Evolutionary conservation across 2,113 vertebrate genomes (phyloP).

Genomic region (Acrocephalus arundinaceus): DNA sequence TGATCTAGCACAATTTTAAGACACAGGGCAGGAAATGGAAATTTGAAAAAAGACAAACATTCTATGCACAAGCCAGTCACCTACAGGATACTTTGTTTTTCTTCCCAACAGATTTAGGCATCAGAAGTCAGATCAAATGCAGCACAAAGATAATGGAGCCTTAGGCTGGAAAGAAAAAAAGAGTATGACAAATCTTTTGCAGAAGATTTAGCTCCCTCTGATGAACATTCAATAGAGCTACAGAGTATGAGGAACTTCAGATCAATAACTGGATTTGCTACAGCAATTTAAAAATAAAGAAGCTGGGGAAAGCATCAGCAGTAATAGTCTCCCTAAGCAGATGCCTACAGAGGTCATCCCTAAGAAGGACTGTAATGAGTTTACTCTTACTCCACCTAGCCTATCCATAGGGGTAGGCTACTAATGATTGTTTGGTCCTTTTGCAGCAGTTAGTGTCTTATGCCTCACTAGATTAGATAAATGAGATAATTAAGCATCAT

Average conservation of each 20-base stretch:
- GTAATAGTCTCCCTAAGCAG: neutral
- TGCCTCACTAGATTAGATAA: slow-evolving; percentile 54
- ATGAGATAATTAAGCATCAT: slow-evolving; percentile 58
- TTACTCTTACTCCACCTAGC: neutral
- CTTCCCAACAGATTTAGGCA: neutral
- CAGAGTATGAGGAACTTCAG: neutral
- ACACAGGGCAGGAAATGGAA: neutral
- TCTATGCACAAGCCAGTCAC: neutral
- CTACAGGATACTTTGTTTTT: neutral
- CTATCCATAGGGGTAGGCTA: neutral
- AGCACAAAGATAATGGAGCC: neutral
- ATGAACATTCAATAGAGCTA: neutral
- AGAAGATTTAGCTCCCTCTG: slow-evolving; percentile 4
- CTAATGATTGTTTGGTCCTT: slow-evolving; percentile 19
- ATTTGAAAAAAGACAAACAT: neutral
- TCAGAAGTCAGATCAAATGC: neutral
- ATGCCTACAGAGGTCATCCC: neutral
- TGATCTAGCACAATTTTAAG: neutral
- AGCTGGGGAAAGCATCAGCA: neutral
- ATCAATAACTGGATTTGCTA: slow-evolving; percentile 29
- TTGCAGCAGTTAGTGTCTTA: slow-evolving; percentile 25
- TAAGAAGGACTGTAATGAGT: neutral
- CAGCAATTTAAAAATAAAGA: neutral
- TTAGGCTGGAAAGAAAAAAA: neutral
- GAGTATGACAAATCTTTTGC: neutral